Conservation (phyloP, 2,113 vertebrate genomes). For the Setophaga coronata region DNA sequence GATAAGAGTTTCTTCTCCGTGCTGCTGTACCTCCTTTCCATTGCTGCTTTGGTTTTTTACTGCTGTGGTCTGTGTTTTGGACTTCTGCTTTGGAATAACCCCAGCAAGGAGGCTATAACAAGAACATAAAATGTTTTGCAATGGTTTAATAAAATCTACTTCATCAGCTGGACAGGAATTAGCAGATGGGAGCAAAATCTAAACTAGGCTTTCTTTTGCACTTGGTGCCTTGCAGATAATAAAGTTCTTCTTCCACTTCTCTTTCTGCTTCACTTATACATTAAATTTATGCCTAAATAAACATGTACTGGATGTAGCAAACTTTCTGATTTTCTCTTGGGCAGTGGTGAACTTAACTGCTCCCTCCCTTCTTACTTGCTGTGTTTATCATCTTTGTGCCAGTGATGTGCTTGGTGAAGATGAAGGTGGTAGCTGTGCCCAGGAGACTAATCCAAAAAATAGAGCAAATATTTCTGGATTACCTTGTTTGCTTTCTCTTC, state of each 20-base stretch:
- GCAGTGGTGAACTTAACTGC: not conserved
- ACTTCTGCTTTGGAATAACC: conserved; percentile 39
- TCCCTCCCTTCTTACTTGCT: not conserved
- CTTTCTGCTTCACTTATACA: not conserved
- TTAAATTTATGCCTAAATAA: not conserved
- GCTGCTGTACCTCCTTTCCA: not conserved
- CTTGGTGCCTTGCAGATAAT: not conserved
- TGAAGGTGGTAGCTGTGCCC: not conserved
- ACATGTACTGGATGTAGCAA: not conserved
- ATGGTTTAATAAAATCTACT: not conserved
- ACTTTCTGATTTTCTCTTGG: not conserved
- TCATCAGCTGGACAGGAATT: not conserved
- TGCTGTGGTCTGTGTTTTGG: conserved; percentile 10
- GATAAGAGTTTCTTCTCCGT: not conserved
- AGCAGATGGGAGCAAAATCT: not conserved
- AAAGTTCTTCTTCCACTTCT: not conserved
- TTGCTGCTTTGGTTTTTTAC: not conserved
- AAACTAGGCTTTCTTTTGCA: not conserved
- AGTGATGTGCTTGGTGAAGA: not conserved
- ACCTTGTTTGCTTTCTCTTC: conserved; percentile 13
- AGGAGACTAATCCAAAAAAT: not conserved
- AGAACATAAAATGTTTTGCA: conserved; percentile 21
- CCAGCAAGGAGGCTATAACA: not conserved
- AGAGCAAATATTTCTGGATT: not conserved
- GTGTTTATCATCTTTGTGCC: not conserved